Conservation (phyloP, 2,113 vertebrate genomes). For the Synodontis membranacea region DNA sequence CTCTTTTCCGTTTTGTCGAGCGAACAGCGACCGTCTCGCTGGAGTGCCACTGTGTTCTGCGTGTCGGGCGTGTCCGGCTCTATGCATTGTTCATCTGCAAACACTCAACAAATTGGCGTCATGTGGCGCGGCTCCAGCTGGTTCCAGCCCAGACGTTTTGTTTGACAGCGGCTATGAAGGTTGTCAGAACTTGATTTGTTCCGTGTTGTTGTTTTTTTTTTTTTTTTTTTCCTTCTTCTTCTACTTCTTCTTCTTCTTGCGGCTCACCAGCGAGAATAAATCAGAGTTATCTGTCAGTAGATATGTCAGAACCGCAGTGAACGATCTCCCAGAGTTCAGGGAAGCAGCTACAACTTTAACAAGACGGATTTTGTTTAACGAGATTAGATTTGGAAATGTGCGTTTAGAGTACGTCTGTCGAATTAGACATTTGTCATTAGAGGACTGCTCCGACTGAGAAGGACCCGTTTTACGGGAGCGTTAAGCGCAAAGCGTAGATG, state of each 20-base stretch:
- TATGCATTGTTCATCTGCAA: constrained; percentile 40
- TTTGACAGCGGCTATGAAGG: background rate
- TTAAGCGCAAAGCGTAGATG: background rate
- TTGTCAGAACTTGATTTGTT: background rate
- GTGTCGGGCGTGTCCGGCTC: constrained; percentile 15
- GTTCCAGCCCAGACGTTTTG: constrained; percentile 25
- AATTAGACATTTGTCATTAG: background rate
- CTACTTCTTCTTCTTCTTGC: too few relatives aligned
- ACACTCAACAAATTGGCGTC: constrained; percentile 17
- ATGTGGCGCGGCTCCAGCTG: constrained; percentile 20
- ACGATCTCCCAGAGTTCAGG: background rate
- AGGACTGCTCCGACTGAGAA: background rate
- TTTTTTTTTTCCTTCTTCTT: too few relatives aligned
- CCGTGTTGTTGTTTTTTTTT: background rate
- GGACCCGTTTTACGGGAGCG: background rate
- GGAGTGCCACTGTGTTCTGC: constrained; percentile 25
- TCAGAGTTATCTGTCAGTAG: constrained; percentile 17
- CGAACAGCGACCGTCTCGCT: background rate
- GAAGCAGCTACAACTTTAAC: background rate
- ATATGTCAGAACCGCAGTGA: background rate
- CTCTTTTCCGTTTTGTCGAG: background rate
- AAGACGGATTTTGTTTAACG: background rate
- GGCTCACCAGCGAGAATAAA: background rate
- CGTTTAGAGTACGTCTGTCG: background rate
- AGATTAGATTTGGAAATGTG: background rate